These are phyloP conservation scores for Calyptommatus sinebrachiatus DNA, from an alignment of 2,113 vertebrate genomes.

Conservation along the genomic window DNA sequence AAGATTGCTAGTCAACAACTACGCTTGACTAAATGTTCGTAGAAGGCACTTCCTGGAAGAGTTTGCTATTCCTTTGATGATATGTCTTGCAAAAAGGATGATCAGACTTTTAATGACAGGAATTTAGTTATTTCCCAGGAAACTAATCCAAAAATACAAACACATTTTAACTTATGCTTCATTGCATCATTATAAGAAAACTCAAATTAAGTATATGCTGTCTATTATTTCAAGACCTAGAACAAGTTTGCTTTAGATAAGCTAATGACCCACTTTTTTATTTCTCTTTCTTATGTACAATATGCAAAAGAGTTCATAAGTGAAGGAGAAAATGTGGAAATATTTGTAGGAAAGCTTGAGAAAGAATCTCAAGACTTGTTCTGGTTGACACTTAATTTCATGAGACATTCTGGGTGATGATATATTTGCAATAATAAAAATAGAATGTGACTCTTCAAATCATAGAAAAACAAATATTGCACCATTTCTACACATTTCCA, in stretches of 20 bases:
- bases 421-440: constrained; percentile 22
- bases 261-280: neutral
- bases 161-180: neutral
- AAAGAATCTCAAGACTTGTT: constrained; percentile 18
- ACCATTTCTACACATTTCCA: too few relatives aligned
- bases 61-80: neutral
- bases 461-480: constrained; percentile 22
- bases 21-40: neutral
- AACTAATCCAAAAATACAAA: neutral
- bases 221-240: neutral
- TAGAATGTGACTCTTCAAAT: constrained; percentile 28
- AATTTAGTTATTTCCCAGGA: neutral
- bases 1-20: neutral
- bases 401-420: constrained; percentile 26
- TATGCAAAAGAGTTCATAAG: constrained; percentile 11
- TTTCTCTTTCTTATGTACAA: neutral
- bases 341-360: constrained; percentile 7
- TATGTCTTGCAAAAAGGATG: neutral
- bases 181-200: neutral
- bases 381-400: constrained; percentile 34
- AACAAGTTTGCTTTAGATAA: neutral
- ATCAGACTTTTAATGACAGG: constrained; percentile 1
- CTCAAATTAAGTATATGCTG: neutral
- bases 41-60: neutral
- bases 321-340: constrained; percentile 10